Conservation (phyloP, 2,113 vertebrate species). For the Strigops habroptila region DNA sequence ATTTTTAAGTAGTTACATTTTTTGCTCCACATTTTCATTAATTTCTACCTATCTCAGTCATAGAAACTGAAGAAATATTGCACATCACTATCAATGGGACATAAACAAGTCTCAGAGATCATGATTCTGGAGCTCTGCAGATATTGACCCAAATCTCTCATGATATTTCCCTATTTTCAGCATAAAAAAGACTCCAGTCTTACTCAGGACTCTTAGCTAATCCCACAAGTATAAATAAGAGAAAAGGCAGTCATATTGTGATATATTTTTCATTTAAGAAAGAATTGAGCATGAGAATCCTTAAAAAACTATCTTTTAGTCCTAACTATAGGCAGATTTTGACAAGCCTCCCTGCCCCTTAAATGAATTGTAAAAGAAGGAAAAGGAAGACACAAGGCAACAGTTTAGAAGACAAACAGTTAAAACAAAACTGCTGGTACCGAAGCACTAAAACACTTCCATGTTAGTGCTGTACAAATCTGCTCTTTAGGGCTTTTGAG, state of each 20-base stretch:
- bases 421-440: neutral
- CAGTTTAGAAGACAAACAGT: neutral
- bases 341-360: neutral
- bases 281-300: neutral
- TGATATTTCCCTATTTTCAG: neutral
- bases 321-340: neutral
- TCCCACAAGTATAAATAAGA: neutral
- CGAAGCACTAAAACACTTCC: neutral
- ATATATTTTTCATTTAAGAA: neutral
- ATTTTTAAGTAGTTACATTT: neutral
- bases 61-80: neutral
- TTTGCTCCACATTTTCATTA: neutral
- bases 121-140: neutral
- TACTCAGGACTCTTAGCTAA: neutral
- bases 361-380: neutral
- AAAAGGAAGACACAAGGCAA: neutral
- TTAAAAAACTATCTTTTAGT: neutral
- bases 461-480: neutral
- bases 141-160: neutral
- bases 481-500: neutral
- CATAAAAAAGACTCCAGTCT: neutral
- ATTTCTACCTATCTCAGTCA: neutral
- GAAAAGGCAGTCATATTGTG: neutral
- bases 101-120: neutral
- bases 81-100: neutral